Percentiles rank a stretch among this genome's conserved stretches.
Evolutionary conservation across 1,140 invertebrate species (phyloP).

Genomic region (Euwallacea fornicatus): DNA sequence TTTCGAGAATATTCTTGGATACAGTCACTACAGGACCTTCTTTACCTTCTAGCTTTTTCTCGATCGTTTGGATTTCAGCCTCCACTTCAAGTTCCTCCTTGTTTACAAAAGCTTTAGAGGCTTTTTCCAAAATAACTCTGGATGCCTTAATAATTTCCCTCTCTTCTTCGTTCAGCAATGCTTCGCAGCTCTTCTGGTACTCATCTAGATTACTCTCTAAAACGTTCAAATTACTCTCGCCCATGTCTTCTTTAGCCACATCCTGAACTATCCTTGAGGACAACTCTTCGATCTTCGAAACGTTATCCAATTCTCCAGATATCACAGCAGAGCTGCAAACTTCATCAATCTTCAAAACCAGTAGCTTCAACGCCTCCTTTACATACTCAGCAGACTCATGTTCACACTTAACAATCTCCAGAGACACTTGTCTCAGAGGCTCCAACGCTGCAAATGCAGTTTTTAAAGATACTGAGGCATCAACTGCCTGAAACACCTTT

Average conservation of each 20-base stretch:
- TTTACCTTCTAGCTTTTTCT: background rate
- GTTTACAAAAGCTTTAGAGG: too few species aligned
- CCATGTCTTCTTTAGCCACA: background rate
- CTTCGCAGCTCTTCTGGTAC: too few species aligned
- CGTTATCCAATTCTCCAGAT: background rate
- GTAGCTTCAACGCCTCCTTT: constrained; percentile 40
- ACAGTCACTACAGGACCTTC: background rate
- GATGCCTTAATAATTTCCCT: too few species aligned
- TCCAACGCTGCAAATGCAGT: background rate
- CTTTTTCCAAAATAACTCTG: background rate
- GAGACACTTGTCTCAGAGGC: background rate
- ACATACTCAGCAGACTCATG: constrained; percentile 27
- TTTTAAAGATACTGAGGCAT: constrained; percentile 5
- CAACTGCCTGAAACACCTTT: constrained; percentile 26
- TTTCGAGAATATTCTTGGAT: too few species aligned
- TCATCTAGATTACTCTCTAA: too few species aligned
- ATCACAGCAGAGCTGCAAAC: background rate
- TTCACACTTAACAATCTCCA: background rate
- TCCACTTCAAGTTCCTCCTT: too few species aligned
- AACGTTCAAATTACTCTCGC: too few species aligned
- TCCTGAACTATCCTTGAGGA: background rate
- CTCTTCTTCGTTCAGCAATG: too few species aligned
- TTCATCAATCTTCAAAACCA: constrained; percentile 36
- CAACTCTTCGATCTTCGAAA: background rate
- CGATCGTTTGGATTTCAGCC: background rate